These are phyloP conservation scores for Ia io DNA, from an alignment of 2,113 vertebrate species.

Conservation along the genomic window DNA sequence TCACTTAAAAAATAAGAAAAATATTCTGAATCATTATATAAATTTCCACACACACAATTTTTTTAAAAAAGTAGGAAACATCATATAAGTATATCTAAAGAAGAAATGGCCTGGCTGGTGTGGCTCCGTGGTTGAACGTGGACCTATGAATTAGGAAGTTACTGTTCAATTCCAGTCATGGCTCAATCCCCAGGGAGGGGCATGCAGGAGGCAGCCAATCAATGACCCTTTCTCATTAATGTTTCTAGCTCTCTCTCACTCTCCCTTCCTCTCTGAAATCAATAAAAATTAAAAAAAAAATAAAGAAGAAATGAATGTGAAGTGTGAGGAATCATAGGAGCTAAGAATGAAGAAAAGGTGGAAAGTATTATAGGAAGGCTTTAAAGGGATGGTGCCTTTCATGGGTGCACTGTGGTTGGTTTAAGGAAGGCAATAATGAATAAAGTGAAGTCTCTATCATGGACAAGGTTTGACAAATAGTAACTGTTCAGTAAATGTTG, in stretches of 20 bases:
- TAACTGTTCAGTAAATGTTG: background rate
- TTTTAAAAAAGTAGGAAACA: background rate
- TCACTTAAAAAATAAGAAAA: background rate
- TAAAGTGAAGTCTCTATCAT: background rate
- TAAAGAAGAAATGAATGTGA: background rate
- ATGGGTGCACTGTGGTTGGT: background rate
- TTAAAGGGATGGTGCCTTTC: background rate
- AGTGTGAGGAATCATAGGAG: background rate
- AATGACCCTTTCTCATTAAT: too few species aligned
- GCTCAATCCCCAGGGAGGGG: too few species aligned
- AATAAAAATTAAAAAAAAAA: background rate
- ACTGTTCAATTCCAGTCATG: too few species aligned
- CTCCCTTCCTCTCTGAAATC: too few species aligned
- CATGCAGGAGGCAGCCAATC: too few species aligned
- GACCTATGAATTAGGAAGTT: too few species aligned
- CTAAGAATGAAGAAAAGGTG: background rate
- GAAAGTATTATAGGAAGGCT: background rate
- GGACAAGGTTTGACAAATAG: background rate
- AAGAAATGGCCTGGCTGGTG: background rate
- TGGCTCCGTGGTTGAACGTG: too few species aligned
- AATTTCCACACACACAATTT: background rate
- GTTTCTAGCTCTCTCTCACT: too few species aligned
- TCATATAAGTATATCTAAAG: background rate
- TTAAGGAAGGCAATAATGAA: background rate
- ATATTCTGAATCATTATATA: background rate